A percentile compares a stretch with the other conserved stretches of the same genome.
Conservation (phyloP, 2,888 invertebrate species). For the Xestia rhomboidea region DNA sequence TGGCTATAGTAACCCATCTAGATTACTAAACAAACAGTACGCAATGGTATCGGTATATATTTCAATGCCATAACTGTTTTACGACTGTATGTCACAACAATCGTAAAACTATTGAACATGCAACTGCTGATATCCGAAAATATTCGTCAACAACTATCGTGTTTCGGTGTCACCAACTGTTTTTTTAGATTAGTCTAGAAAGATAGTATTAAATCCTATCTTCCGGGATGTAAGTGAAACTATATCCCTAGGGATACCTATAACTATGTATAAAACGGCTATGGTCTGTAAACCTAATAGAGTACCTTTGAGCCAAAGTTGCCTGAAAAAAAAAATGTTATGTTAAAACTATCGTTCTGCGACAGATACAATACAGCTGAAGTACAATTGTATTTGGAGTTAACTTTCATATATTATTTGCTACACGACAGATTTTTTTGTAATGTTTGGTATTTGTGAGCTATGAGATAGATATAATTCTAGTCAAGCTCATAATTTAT, state of each 20-base stretch:
- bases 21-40: conserved; percentile 31
- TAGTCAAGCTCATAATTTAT: background rate
- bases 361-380: background rate
- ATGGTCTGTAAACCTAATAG: too few species aligned
- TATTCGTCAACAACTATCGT: conserved; percentile 12
- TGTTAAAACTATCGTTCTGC: background rate
- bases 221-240: background rate
- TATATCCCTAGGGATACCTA: background rate
- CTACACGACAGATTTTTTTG: background rate
- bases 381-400: background rate
- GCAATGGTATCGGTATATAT: conserved; percentile 16
- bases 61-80: conserved; percentile 29
- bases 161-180: conserved; percentile 1
- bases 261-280: background rate
- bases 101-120: conserved; percentile 26
- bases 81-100: conserved; percentile 24
- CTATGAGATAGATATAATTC: background rate
- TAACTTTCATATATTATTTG: background rate
- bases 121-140: conserved; percentile 14
- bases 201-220: background rate
- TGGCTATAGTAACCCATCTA: background rate
- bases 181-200: background rate
- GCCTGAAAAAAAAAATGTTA: too few species aligned
- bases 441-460: background rate
- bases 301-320: too few species aligned